Conservation (phyloP, 35 echinoderm and acorn worm species). For the Hemicentrotus pulcherrimus region DNA sequence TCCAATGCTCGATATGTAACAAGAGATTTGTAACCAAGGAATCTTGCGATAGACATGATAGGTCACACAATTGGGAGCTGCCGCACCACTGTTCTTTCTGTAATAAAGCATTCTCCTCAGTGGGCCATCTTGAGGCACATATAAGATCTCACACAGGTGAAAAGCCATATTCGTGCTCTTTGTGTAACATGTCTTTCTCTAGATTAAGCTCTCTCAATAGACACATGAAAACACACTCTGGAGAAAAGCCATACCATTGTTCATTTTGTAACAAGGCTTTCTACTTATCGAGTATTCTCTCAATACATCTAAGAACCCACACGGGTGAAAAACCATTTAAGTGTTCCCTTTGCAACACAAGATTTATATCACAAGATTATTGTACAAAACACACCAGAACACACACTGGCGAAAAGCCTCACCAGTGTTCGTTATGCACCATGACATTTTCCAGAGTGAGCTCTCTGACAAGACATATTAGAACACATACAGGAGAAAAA, state of each 20-base stretch:
- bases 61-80: background rate
- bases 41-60: background rate
- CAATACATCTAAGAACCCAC: slow-evolving; percentile 4
- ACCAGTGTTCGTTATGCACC: slow-evolving; percentile 38
- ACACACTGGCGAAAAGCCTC: slow-evolving; percentile 48
- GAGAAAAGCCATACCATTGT: slow-evolving; percentile 51
- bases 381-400: slow-evolving; percentile 13
- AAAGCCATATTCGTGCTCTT: background rate
- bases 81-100: background rate
- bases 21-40: background rate
- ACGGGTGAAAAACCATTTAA: slow-evolving; percentile 36
- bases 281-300: background rate
- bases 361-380: background rate
- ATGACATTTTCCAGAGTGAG: slow-evolving; percentile 18
- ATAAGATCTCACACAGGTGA: background rate
- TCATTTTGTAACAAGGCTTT: slow-evolving; percentile 45
- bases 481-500: background rate
- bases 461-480: slow-evolving; percentile 20
- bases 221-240: background rate
- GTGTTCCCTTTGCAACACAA: slow-evolving; percentile 40
- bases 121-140: background rate
- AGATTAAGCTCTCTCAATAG: background rate
- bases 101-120: background rate
- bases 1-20: background rate
- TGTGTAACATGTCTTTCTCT: background rate